Conservation (phyloP, 2,113 vertebrate genomes). For the Chaenocephalus aceratus region DNA sequence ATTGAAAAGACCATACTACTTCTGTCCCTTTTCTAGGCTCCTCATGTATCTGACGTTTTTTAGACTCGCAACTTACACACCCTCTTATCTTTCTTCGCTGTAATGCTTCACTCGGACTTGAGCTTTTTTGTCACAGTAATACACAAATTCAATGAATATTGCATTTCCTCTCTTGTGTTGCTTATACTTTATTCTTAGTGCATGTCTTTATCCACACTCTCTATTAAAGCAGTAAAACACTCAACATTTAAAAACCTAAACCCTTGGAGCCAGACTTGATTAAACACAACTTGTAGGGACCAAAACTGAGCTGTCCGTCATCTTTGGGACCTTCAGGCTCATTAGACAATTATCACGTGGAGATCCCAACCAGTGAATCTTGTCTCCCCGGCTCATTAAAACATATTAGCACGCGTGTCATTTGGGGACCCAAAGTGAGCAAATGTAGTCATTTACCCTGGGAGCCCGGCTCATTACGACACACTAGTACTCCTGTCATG, state of each 20-base stretch:
- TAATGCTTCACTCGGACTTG: neutral
- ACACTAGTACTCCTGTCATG: conserved; percentile 43
- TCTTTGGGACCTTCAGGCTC: conserved; percentile 37
- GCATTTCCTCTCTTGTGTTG: neutral
- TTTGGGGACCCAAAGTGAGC: conserved; percentile 36
- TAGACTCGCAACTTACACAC: neutral
- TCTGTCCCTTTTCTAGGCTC: neutral
- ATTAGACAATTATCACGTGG: conserved; percentile 33
- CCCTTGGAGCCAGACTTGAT: conserved; percentile 27
- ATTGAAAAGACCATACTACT: neutral
- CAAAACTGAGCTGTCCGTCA: conserved; percentile 24
- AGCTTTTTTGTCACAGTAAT: conserved; percentile 2
- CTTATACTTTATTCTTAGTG: neutral
- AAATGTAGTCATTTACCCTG: conserved; percentile 13
- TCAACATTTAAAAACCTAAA: conserved; percentile 9
- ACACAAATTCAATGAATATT: neutral
- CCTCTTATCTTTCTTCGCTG: neutral
- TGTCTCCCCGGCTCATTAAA: conserved; percentile 51
- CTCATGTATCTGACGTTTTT: no score
- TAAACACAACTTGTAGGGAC: conserved; percentile 14
- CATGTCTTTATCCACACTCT: conserved; percentile 17
- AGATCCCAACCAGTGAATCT: conserved; percentile 25
- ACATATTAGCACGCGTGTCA: conserved; percentile 49
- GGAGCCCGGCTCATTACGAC: conserved; percentile 46
- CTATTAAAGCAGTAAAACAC: conserved; percentile 16